Percentiles rank a stretch among this genome's conserved stretches.
These are phyloP conservation scores for Romanogobio albipinnatus DNA, from an alignment of 2,113 vertebrate species.

Conservation along the genomic window DNA sequence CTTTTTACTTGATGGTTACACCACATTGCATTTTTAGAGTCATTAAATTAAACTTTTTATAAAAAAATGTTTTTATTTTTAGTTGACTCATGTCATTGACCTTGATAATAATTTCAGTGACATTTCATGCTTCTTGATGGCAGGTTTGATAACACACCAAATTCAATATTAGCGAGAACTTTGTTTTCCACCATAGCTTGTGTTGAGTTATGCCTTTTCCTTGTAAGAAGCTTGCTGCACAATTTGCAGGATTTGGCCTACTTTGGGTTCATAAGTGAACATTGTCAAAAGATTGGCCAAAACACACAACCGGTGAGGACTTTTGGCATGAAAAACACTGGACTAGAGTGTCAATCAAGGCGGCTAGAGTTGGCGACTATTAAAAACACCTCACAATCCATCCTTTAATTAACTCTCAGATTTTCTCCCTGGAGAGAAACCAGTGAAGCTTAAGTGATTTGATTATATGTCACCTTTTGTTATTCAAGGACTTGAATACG, in stretches of 20 bases:
- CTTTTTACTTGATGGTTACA: not conserved
- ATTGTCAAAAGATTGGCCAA: conserved; percentile 62
- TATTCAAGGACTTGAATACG: conserved; percentile 36
- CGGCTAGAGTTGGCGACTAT: conserved; percentile 47
- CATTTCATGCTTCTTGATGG: not conserved
- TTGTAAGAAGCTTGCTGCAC: conserved; percentile 54
- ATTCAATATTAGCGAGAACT: not conserved
- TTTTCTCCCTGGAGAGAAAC: conserved; percentile 50
- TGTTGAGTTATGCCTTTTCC: conserved; percentile 45
- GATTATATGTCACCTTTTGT: conserved; percentile 48
- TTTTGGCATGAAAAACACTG: conserved; percentile 49
- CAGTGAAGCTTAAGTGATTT: conserved; percentile 51
- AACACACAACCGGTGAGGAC: conserved; percentile 62
- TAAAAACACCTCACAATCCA: conserved; percentile 55
- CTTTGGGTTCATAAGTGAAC: conserved; percentile 52
- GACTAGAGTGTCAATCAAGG: conserved; percentile 55
- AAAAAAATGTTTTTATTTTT: not conserved
- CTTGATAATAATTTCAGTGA: not conserved
- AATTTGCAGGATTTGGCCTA: conserved; percentile 60
- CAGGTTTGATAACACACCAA: not conserved
- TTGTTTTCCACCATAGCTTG: conserved; percentile 49
- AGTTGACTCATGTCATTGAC: not conserved
- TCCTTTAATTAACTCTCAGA: conserved; percentile 53
- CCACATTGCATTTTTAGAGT: not conserved
- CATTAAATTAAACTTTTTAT: not conserved